These are phyloP conservation scores for Ctenomys sociabilis DNA, from an alignment of 2,113 vertebrate species.

Conservation along the genomic window DNA sequence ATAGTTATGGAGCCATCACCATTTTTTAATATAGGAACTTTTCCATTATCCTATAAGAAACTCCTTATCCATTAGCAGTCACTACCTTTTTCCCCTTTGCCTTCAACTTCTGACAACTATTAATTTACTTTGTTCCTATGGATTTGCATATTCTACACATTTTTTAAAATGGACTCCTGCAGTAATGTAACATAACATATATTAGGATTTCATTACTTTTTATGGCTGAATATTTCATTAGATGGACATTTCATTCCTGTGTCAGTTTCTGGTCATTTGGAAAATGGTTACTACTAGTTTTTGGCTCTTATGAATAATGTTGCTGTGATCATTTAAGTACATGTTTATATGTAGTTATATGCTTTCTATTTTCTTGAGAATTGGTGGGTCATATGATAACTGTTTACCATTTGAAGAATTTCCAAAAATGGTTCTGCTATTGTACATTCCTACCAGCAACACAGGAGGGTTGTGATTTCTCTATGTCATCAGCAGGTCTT, in stretches of 20 bases:
- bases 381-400: neutral
- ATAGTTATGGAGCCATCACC: neutral
- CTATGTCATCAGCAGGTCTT: neutral
- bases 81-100: neutral
- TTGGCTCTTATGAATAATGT: neutral
- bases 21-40: slow-evolving; percentile 29
- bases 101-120: neutral
- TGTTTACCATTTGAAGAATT: slow-evolving; percentile 41
- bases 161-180: neutral
- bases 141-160: neutral
- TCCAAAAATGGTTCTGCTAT: neutral
- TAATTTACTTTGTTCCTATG: slow-evolving; percentile 30
- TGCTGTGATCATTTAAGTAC: neutral
- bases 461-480: slow-evolving; percentile 17
- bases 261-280: neutral
- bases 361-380: slow-evolving; percentile 28
- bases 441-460: neutral
- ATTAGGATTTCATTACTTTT: slow-evolving; percentile 46
- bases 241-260: slow-evolving; percentile 32
- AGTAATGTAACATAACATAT: neutral
- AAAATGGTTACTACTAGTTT: neutral
- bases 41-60: neutral
- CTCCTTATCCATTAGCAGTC: neutral
- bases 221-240: slow-evolving; percentile 21
- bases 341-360: neutral